Conservation (phyloP, 2,888 invertebrate species). For the Cepaea hortensis region DNA sequence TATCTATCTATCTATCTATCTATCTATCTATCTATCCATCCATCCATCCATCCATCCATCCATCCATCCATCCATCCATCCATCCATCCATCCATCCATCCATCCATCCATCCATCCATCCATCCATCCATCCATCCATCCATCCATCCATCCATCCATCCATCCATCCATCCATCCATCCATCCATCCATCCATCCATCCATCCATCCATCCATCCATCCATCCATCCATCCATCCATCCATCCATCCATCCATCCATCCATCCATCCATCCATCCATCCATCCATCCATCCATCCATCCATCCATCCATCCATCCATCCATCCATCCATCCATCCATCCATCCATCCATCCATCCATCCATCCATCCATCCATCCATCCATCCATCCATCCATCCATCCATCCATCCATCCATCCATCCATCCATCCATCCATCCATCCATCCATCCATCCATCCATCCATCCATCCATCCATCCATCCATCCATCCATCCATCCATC, state of each 20-base stretch:
- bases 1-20: background rate
- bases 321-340: background rate
- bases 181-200: background rate
- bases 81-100: too few relatives aligned
- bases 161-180: background rate
- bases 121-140: constrained; percentile 29
- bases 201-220: too few relatives aligned
- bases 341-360: too few relatives aligned
- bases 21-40: background rate
- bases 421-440: constrained; percentile 23
- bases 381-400: background rate
- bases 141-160: constrained; percentile 23
- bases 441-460: background rate
- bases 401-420: constrained; percentile 29
- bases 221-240: too few relatives aligned
- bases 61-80: too few relatives aligned
- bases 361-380: too few relatives aligned
- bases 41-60: background rate
- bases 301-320: background rate
- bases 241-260: background rate
- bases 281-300: constrained; percentile 23
- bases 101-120: background rate
- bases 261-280: constrained; percentile 29
- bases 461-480: background rate
- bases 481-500: too few relatives aligned